Conservation (phyloP, 2,888 invertebrate species). For the Caenorhabditis uteleia region DNA sequence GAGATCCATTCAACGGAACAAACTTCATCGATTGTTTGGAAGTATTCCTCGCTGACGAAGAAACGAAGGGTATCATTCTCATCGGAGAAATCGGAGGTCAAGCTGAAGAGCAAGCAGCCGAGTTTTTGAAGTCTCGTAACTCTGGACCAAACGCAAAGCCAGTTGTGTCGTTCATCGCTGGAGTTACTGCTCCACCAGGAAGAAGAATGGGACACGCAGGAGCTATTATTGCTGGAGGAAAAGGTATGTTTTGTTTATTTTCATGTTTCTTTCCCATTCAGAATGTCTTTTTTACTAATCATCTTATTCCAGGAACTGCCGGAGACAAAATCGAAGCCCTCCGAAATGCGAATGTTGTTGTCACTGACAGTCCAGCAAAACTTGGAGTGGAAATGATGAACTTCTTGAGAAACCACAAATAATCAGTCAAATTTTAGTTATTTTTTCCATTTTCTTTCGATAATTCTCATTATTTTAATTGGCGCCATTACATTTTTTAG, state of each 20-base stretch:
- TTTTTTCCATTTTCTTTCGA: neutral
- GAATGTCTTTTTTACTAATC: no score
- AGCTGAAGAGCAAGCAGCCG: conserved; percentile 94
- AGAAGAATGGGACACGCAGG: conserved; percentile 56
- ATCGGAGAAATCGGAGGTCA: conserved; percentile 99
- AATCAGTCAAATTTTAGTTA: neutral
- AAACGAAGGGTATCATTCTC: conserved; percentile 86
- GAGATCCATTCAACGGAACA: conserved; percentile 99
- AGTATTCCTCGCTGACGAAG: conserved; percentile 76
- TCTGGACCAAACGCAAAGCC: conserved; percentile 80
- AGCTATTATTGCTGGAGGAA: conserved; percentile 59
- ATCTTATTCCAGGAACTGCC: conserved; percentile 56
- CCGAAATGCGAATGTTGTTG: conserved; percentile 51
- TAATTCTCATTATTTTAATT: no score
- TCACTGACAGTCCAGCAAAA: conserved; percentile 57
- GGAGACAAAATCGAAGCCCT: conserved; percentile 58
- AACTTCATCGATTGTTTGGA: conserved; percentile 85
- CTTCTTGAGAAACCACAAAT: conserved; percentile 4
- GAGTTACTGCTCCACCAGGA: conserved; percentile 85
- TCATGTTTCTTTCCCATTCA: neutral
- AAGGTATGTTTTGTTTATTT: conserved; percentile 23
- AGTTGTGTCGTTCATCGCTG: conserved; percentile 98
- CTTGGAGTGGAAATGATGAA: conserved; percentile 49
- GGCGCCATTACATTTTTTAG: no score
- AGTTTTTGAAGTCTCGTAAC: conserved; percentile 78